phyloP scores from a whole-genome alignment of 2,888 invertebrate species.

The Morpho helenor region DNA sequence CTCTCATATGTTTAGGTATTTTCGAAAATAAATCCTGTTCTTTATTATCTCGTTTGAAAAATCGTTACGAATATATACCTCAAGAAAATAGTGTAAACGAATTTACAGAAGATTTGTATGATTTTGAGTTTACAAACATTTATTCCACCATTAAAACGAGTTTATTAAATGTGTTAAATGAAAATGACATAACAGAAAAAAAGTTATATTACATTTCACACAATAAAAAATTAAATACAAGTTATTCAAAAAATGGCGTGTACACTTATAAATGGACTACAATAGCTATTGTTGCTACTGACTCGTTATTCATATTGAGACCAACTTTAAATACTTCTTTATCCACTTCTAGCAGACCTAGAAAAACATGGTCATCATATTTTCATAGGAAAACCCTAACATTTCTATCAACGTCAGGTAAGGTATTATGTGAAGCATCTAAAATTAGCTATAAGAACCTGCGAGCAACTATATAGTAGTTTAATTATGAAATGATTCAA shows the following conservation, averaged over 20 bases:
- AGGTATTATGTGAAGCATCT: neutral
- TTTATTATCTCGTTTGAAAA: slow-evolving; percentile 28
- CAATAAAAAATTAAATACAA: neutral
- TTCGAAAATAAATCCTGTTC: slow-evolving; percentile 18
- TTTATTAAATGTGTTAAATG: neutral
- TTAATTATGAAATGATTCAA: too few relatives aligned
- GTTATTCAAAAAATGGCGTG: neutral
- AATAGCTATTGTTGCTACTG: neutral
- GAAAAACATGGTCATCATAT: slow-evolving; percentile 24
- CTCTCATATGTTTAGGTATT: slow-evolving; percentile 1
- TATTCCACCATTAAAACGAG: neutral
- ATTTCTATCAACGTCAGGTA: neutral
- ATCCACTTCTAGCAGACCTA: slow-evolving; percentile 5
- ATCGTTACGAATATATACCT: slow-evolving; percentile 28
- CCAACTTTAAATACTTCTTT: slow-evolving; percentile 12
- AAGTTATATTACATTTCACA: neutral
- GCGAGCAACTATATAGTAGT: too few relatives aligned
- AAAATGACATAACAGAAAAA: neutral
- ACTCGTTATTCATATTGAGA: slow-evolving; percentile 8
- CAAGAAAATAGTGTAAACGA: slow-evolving; percentile 11
- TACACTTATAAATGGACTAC: neutral
- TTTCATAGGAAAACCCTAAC: slow-evolving; percentile 21
- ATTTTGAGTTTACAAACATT: slow-evolving; percentile 23
- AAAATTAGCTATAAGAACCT: neutral
- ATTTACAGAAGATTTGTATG: slow-evolving; percentile 24